Evolutionary conservation across 1,140 invertebrate genomes (phyloP), one percentile per base, ranked within the genome.

Genomic region (Neodiprion lecontei): DNA sequence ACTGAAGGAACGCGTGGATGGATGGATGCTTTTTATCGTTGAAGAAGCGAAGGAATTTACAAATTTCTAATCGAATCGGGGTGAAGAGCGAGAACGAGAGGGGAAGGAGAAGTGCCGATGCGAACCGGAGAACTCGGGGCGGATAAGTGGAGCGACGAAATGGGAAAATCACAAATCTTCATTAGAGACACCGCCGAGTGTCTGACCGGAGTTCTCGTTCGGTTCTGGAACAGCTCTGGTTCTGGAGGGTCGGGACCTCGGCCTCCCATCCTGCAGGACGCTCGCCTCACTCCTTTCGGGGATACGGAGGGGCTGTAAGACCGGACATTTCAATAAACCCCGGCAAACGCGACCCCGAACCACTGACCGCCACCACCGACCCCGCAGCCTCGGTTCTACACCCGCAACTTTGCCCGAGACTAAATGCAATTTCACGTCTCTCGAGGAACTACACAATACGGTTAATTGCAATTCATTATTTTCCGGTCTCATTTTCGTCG

Each of bases 281-380:
- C 28, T 40, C 28, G 28, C 23, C 67, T 69, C 21, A 69, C 40
- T 21, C 67, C 67, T 47, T 69, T 69, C 40, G 67, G 67, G 28
- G 12, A 47, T 14, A 47, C 77, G 79, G 78, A 79, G 78, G 77
- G 76, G 78, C 79, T 74, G 83, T 82, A 84, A 86, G 84, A 85
- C 84, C 84, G 83, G 84, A 88, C 85, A 86, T 88, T 88, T 88
- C 86, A 88, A 88, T 88, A 87, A 88, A 87, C 80, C 81, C 83
- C 79, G 74, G 83, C 80, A 85, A 85, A 86, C 82, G 81, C 80
- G 79, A 79, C n/a, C 80, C 81, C 72, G 84, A 83, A 83, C 79
- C 84, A 78, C 82, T 83, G 83, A 85, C 84, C 80, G 79, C 83
- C 80, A 79, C 74, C 78, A 82, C 75, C 79, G 81, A 81, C 83